Base-by-base conservation (phyloP, 1,140 invertebrate species). In the Dreissena rostriformis region DNA sequence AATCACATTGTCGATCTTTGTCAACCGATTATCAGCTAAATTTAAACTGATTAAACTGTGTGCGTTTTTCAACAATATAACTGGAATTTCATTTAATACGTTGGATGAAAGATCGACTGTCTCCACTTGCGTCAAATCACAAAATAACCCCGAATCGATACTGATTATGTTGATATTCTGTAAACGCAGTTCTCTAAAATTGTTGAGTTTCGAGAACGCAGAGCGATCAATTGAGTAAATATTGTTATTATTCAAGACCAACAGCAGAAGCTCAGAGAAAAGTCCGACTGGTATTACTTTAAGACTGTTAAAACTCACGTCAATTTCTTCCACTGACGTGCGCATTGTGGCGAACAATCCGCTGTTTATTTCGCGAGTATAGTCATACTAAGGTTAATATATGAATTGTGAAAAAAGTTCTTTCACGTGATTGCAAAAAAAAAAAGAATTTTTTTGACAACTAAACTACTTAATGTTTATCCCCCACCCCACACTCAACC, bases 31-130 rank as follows among this genome's bases (percentile, higher is more conserved):
- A 68, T 80, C 49, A 15, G 77, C 68, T 29, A 80, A 39, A 53
- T 80, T 71, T 12, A 80, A 71, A 70, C 55, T 53, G n/a, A 22
- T n/a, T 29, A 80, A 55, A 6, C n/a, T 39, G 12, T 55, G 49
- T 22, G 66, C 55, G 77, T 67, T 71, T 53, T 22, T 29, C 55
- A 80, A 70, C 17, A 70, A 26, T n/a, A 19, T 53, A 7, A 15
- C 77, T 15, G 77, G 77, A 61, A 80, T 49, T 65, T 80, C 77
- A 71, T 70, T 71, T n/a, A 80, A 71, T 22, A 52, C 61, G 61
- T 80, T 80, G 53, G 77, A 80, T 15, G 66, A 70, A 15, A 80
- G 51, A 49, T 80, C 77, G 2, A 80, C 53, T 28, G 29, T 65
- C 29, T 12, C 12, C 11, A 80, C 39, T 12, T 71, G 39, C 61